Evolutionary conservation across 1,140 invertebrate species (phyloP).

Genomic region (Orius laevigatus): DNA sequence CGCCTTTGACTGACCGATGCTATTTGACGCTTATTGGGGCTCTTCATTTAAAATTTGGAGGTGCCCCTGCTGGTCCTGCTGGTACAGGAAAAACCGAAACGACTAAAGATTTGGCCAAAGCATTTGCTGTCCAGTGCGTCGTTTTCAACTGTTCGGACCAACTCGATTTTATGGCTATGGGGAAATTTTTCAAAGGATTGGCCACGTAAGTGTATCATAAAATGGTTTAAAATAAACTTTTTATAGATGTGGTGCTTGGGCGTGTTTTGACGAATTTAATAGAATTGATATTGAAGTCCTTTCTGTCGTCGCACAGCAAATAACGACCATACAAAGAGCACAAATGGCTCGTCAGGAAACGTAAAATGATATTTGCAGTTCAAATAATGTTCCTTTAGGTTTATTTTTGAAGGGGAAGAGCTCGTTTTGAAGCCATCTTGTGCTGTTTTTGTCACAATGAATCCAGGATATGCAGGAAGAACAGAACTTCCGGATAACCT

Average conservation of each 20-base stretch:
- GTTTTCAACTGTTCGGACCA: slow-evolving; percentile 66
- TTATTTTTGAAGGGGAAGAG: slow-evolving; percentile 48
- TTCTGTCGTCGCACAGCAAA: slow-evolving; percentile 43
- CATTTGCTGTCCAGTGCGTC: slow-evolving; percentile 55
- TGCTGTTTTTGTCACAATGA: slow-evolving; percentile 59
- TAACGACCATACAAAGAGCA: slow-evolving; percentile 42
- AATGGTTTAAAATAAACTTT: slow-evolving; percentile 5
- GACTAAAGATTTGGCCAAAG: slow-evolving; percentile 57
- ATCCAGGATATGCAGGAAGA: slow-evolving; percentile 53
- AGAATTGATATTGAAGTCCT: slow-evolving; percentile 50
- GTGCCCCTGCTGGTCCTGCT: slow-evolving; percentile 51
- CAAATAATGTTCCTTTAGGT: slow-evolving; percentile 24
- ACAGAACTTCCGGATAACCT: slow-evolving; percentile 58
- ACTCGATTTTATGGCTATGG: slow-evolving; percentile 51
- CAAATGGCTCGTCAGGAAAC: slow-evolving; percentile 28
- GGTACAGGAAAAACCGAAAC: slow-evolving; percentile 63
- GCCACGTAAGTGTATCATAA: slow-evolving; percentile 26
- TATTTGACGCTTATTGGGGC: slow-evolving; percentile 52
- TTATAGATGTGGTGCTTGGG: slow-evolving; percentile 54
- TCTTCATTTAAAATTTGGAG: slow-evolving; percentile 50
- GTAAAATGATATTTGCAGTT: slow-evolving; percentile 19
- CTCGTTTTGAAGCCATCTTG: slow-evolving; percentile 42
- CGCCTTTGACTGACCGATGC: slow-evolving; percentile 59
- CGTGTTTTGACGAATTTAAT: slow-evolving; percentile 66
- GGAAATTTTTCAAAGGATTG: slow-evolving; percentile 43